These are phyloP conservation scores for Nannoperca obscura DNA, from an alignment of 2,797 vertebrate genomes.

Conservation along the genomic window DNA sequence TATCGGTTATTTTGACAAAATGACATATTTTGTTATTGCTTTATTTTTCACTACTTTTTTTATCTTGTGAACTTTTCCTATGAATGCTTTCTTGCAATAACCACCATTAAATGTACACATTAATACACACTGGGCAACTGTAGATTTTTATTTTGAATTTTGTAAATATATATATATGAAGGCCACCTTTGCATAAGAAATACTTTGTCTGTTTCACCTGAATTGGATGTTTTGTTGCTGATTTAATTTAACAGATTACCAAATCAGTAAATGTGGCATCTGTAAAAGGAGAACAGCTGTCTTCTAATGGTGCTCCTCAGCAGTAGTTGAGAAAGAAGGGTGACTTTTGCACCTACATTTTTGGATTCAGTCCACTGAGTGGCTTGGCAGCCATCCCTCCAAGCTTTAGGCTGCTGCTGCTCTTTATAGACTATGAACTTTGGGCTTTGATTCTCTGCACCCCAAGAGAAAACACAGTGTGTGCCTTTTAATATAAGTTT, in stretches of 20 bases:
- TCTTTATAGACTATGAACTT: conserved; percentile 5
- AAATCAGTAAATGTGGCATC: not conserved
- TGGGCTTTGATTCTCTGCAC: conserved; percentile 6
- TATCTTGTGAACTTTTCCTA: not conserved
- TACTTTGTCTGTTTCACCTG: not conserved
- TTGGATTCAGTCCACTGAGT: conserved; percentile 23
- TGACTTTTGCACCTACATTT: not conserved
- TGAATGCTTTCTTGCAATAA: not conserved
- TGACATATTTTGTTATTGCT: not conserved
- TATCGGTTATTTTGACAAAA: too few relatives aligned
- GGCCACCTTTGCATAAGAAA: not conserved
- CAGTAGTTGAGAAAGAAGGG: not conserved
- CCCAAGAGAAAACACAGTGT: conserved; percentile 15
- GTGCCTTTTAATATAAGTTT: conserved; percentile 24
- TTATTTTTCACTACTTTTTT: not conserved
- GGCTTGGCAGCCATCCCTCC: not conserved
- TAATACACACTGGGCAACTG: not conserved
- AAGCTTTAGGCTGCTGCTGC: conserved; percentile 6
- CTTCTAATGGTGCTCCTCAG: not conserved
- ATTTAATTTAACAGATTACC: not conserved
- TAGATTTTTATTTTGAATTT: not conserved
- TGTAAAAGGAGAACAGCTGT: not conserved
- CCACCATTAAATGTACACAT: not conserved
- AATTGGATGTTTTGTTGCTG: not conserved
- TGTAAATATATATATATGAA: not conserved